A percentile compares a stretch with the other conserved stretches of the same genome.
phyloP scores from a whole-genome alignment of 2,797 vertebrate species.

The Toxotes lorentzi region DNA sequence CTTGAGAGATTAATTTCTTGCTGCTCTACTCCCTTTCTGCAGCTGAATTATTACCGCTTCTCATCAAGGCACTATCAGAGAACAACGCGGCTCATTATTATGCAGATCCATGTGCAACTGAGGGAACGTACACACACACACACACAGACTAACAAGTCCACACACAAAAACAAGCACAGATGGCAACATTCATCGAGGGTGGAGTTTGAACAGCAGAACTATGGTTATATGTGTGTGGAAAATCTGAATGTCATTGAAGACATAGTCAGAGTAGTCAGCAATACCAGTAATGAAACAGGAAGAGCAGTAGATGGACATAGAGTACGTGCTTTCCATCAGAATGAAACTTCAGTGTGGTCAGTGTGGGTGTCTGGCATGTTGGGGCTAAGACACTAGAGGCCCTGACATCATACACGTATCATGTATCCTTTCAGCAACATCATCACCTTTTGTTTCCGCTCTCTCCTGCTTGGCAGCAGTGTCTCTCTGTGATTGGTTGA shows the following conservation, averaged over 20 bases:
- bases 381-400: slow-evolving; percentile 15
- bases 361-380: slow-evolving; percentile 30
- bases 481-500: slow-evolving; percentile 47
- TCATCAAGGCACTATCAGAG: slow-evolving; percentile 54
- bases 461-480: slow-evolving; percentile 53
- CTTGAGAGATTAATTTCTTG: slow-evolving; percentile 34
- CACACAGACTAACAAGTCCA: slow-evolving; percentile 18
- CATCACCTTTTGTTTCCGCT: slow-evolving; percentile 54
- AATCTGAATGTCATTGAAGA: slow-evolving; percentile 58
- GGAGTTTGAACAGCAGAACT: slow-evolving; percentile 36
- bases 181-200: slow-evolving; percentile 48
- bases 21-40: slow-evolving; percentile 24
- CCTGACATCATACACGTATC: slow-evolving; percentile 36
- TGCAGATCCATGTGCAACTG: slow-evolving; percentile 63
- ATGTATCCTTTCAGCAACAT: slow-evolving; percentile 43
- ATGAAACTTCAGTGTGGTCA: slow-evolving; percentile 29
- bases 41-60: slow-evolving; percentile 50
- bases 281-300: slow-evolving; percentile 7
- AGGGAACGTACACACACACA: slow-evolving; percentile 22
- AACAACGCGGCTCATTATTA: slow-evolving; percentile 63
- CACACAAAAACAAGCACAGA: slow-evolving; percentile 51
- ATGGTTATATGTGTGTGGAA: slow-evolving; percentile 62
- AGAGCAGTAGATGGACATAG: slow-evolving; percentile 5
- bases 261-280: slow-evolving; percentile 22
- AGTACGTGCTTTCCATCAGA: slow-evolving; percentile 38